Percentiles rank a stretch among this genome's conserved stretches.
Conservation (phyloP, 2,113 vertebrate genomes). For the Puffinus mauretanicus region DNA sequence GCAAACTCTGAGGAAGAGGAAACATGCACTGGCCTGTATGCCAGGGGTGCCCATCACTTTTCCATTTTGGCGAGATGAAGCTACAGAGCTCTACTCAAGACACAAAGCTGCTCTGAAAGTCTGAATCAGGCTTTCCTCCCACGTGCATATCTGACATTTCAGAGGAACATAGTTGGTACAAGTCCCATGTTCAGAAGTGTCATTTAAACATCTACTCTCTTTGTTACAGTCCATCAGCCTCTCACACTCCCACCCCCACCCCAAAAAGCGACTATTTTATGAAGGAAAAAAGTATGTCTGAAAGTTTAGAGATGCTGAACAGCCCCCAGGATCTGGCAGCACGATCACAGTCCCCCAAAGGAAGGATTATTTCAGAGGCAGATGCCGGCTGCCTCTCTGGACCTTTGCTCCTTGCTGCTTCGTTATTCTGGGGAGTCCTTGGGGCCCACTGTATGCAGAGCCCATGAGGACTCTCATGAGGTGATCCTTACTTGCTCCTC, state of each 20-base stretch:
- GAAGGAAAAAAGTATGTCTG: background rate
- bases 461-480: background rate
- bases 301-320: background rate
- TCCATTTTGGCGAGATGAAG: background rate
- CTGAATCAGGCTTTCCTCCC: conserved; percentile 14
- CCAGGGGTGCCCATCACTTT: background rate
- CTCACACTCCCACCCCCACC: background rate
- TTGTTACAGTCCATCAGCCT: background rate
- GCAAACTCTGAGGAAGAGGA: background rate
- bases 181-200: background rate
- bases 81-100: background rate
- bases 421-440: background rate
- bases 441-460: background rate
- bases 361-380: background rate
- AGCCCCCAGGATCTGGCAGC: background rate
- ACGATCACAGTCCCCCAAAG: background rate
- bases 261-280: background rate
- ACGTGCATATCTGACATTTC: conserved; percentile 57
- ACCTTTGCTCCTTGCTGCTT: background rate
- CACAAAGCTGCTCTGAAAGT: conserved; percentile 10
- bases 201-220: background rate
- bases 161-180: background rate
- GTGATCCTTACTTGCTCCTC: background rate
- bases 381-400: background rate
- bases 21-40: background rate